Evolutionary conservation across 2,888 invertebrate genomes (phyloP), one percentile per base, ranked within the genome.

Genomic region (Drosophila vallismaia): DNA sequence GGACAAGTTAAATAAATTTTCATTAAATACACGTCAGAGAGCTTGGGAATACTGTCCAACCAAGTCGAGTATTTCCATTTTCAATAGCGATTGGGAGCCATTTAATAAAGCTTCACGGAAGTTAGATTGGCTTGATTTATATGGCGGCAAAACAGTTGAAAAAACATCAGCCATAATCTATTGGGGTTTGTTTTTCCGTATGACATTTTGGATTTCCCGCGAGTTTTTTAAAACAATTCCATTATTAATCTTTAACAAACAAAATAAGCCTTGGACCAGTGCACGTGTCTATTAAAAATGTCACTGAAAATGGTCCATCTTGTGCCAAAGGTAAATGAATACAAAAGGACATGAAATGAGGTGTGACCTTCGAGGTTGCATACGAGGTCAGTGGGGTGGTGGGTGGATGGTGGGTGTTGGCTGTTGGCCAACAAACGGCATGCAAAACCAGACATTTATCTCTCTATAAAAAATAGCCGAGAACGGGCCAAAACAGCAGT

Each of bases 381-480:
- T 42, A 54, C 45, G 52, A 55, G 48, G 66, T 49, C 69, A 55
- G 44, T 42, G 26, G 10, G 36, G 44, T 24, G 14, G 42, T 29
- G 19, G 29, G 12, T 10, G 12, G 9, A 4, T 26, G 51, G 6
- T 26, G 51, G 26, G 9, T 44, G 14, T 53, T 36, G 38, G 36
- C 44, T 60, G 55, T 62, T 60, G 57, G 77, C 60, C 56, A 74
- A 57, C 83, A 76, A 74, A 75, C 64, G 79, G 74, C 74, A 71
- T 86, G 76, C 56, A 84, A 58, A 75, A 74, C 71, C 82, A 55
- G 79, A 51, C 71, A 71, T 67, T 74, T 81, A 81, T 75, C 84
- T 76, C 60, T 70, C 58, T 58, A 72, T 75, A 75, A 63, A 71
- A 64, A 78, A 76, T 85, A 85, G 85, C 68, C 53, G 56, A 70